Percentiles rank a stretch among this genome's conserved stretches.
Conservation (phyloP, 2,113 vertebrate species). For the Anarhynchus alexandrinus region DNA sequence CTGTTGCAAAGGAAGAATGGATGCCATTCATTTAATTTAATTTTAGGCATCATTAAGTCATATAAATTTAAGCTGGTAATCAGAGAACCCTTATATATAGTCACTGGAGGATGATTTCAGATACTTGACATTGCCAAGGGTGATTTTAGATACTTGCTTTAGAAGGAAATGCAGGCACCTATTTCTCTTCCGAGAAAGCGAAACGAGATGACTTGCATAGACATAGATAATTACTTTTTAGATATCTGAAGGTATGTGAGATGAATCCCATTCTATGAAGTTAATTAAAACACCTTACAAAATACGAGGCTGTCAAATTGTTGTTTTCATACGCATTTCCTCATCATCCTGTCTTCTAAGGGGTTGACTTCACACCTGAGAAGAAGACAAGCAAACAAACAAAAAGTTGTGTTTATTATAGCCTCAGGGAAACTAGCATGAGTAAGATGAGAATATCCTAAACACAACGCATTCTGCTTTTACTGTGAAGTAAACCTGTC, state of each 20-base stretch:
- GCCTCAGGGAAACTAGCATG: neutral
- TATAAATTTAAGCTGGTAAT: neutral
- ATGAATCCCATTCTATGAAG: neutral
- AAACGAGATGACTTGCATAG: neutral
- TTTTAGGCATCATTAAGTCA: neutral
- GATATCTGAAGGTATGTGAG: neutral
- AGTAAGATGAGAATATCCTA: neutral
- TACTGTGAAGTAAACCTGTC: neutral
- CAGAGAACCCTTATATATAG: neutral
- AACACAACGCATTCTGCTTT: neutral
- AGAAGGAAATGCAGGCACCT: neutral
- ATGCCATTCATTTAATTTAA: neutral
- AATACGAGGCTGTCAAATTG: neutral
- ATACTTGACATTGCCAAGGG: neutral
- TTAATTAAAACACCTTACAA: conserved; percentile 37
- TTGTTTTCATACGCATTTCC: neutral
- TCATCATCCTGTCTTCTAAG: neutral
- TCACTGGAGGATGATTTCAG: neutral
- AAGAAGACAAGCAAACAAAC: neutral
- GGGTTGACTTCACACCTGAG: neutral
- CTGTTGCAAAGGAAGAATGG: neutral
- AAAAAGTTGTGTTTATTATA: neutral
- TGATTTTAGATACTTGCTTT: neutral
- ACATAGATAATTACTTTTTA: conserved; percentile 5
- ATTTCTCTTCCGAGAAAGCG: neutral